Evolutionary conservation across 2,113 vertebrate genomes (phyloP), one percentile per base, ranked within the genome.

Genomic region (Ivindomyrus marchei): DNA sequence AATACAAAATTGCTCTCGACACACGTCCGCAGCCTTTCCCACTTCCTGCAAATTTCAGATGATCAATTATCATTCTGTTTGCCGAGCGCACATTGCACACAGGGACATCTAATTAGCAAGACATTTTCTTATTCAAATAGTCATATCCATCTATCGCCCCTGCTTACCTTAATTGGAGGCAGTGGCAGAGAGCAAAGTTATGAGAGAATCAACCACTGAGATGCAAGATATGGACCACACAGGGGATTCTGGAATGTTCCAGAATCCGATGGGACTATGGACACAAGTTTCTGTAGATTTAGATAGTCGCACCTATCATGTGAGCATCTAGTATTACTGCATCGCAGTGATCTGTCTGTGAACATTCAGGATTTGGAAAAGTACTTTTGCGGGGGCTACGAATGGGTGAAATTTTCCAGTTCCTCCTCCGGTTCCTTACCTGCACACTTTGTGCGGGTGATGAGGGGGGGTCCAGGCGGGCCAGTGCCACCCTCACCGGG

Each of bases 401-500:
- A 31, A 27, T 74, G 66, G 27, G 8, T 36, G 66, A 74, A 4
- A 15, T 36, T 74, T 15, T 3, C 13, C 66, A 74, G 66, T 15
- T 50, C 8, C 13, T 19, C n/a, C 24, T 62, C 13, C 8, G 17
- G 52, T 21, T 88, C 13, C 96, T 92, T 93, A 98, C 98, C 98
- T 90, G 98, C 98, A 94, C 98, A 99, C 93, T 99, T 99, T 47
- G 98, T 99, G 88, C 98, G 97, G 21, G 98, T 99, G 47, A 98
- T 97, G 27, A 99, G 97, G 0, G 98, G 97, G 0, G 98, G 98
- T 0, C 98, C 98, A 0, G 98, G 98, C 0, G 98, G 98, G 0
- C 98, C 98, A 0, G 98, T 99, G 1, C 98, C 98, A 5, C 98
- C 98, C 87, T 99, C 98, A 0, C 98, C 98, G 0, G 98, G 98